Evolutionary conservation across 1,140 invertebrate species (phyloP).

Genomic region (Doryteuthis pealeii): DNA sequence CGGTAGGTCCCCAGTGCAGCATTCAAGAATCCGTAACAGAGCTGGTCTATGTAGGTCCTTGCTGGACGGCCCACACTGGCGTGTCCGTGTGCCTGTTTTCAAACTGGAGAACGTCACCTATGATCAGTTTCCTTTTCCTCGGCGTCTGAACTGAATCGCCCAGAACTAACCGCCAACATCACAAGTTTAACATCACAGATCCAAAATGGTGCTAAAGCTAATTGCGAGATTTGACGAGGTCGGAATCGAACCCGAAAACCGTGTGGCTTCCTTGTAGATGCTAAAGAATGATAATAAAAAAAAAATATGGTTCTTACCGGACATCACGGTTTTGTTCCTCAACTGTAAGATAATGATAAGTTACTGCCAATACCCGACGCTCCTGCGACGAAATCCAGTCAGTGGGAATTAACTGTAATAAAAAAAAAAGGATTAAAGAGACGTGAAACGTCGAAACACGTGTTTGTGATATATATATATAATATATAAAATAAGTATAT

Average conservation of each 20-base stretch:
- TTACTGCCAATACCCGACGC: slow-evolving; percentile 22
- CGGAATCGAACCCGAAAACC: no score
- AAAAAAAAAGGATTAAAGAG: background rate
- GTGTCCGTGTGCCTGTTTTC: no score
- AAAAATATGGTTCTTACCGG: slow-evolving; percentile 18
- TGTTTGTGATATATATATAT: no score
- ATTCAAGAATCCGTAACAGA: no score
- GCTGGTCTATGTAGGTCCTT: no score
- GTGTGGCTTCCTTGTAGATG: background rate
- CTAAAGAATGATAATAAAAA: background rate
- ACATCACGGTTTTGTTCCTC: slow-evolving; percentile 34
- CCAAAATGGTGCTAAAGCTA: no score
- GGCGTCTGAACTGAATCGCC: background rate
- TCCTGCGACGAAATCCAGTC: slow-evolving; percentile 24
- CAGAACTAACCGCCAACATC: background rate
- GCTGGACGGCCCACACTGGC: no score
- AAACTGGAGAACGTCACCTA: no score
- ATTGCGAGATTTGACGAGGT: no score
- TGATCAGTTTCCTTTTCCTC: no score
- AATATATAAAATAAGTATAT: no score
- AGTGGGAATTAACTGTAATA: slow-evolving; percentile 31
- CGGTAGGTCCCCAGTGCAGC: no score
- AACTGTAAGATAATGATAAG: slow-evolving; percentile 30
- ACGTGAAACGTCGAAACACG: background rate
- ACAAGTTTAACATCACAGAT: background rate